These are phyloP conservation scores for Rhinichthys osculus DNA, from an alignment of 2,797 vertebrate genomes.

Conservation along the genomic window DNA sequence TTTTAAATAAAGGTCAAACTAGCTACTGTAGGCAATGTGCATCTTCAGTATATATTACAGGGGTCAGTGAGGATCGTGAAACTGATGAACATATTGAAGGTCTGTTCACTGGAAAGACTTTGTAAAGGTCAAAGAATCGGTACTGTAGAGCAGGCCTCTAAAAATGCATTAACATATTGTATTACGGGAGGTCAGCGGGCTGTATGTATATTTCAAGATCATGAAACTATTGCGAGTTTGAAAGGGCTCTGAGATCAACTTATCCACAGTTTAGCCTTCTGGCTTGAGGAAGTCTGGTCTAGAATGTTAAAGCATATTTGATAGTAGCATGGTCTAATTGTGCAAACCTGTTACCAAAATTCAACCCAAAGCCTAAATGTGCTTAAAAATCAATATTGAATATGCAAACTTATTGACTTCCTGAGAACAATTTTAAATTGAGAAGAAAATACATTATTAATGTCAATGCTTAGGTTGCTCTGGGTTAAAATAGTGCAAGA, in stretches of 20 bases:
- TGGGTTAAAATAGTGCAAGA: background rate
- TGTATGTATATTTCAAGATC: background rate
- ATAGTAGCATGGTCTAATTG: background rate
- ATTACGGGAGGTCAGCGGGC: background rate
- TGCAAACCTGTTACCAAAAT: background rate
- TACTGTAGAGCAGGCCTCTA: background rate
- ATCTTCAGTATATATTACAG: background rate
- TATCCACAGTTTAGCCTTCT: background rate
- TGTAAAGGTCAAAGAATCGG: constrained; percentile 2
- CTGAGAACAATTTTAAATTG: background rate
- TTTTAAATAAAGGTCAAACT: constrained; percentile 1
- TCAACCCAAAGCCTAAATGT: background rate
- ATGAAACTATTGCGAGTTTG: background rate
- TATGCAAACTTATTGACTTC: background rate
- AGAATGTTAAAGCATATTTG: background rate
- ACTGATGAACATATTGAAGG: background rate
- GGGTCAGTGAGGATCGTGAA: background rate
- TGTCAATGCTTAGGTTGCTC: background rate
- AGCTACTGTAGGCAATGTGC: background rate
- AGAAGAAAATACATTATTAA: background rate
- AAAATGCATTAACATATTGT: background rate
- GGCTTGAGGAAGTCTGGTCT: background rate
- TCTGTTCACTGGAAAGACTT: background rate
- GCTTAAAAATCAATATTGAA: background rate
- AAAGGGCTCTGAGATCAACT: background rate